A percentile compares a stretch with the other conserved stretches of the same genome.
phyloP scores from a whole-genome alignment of 2,888 invertebrate species.

The Caenorhabditis japonica region DNA sequence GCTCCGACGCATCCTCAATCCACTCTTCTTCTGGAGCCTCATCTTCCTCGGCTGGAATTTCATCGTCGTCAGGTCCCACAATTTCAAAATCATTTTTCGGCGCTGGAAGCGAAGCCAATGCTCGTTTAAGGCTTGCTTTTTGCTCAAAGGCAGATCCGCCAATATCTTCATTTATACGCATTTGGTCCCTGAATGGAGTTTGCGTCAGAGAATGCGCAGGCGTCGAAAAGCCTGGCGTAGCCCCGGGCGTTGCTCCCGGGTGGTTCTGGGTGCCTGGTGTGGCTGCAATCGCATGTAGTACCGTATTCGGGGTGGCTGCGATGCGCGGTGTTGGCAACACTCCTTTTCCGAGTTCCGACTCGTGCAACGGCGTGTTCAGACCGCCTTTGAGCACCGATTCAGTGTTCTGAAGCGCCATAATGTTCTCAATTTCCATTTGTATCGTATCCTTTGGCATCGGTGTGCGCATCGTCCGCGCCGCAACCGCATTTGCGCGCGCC shows the following conservation, averaged over 20 bases:
- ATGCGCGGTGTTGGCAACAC: slow-evolving; percentile 64
- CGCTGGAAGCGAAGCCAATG: slow-evolving; percentile 86
- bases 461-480: slow-evolving; percentile 87
- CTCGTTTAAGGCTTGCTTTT: slow-evolving; percentile 83
- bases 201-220: slow-evolving; percentile 79
- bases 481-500: slow-evolving; percentile 83
- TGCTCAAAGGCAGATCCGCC: slow-evolving; percentile 76
- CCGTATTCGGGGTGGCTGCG: slow-evolving; percentile 87
- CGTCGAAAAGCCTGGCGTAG: slow-evolving; percentile 57
- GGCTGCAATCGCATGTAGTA: slow-evolving; percentile 82
- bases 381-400: slow-evolving; percentile 97
- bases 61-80: slow-evolving; percentile 88
- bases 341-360: slow-evolving; percentile 86
- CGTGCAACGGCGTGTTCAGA: slow-evolving; percentile 90
- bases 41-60: slow-evolving; percentile 77
- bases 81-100: slow-evolving; percentile 97
- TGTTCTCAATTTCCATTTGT: slow-evolving; percentile 90
- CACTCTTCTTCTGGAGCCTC: slow-evolving; percentile 58
- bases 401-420: slow-evolving; percentile 96
- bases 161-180: slow-evolving; percentile 94
- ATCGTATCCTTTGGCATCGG: slow-evolving; percentile 73
- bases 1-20: slow-evolving; percentile 76
- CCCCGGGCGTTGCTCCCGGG: slow-evolving; percentile 40
- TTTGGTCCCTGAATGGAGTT: slow-evolving; percentile 89
- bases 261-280: slow-evolving; percentile 66